phyloP scores from a whole-genome alignment of 1,140 invertebrate species.

The Trichonephila clavipes region DNA sequence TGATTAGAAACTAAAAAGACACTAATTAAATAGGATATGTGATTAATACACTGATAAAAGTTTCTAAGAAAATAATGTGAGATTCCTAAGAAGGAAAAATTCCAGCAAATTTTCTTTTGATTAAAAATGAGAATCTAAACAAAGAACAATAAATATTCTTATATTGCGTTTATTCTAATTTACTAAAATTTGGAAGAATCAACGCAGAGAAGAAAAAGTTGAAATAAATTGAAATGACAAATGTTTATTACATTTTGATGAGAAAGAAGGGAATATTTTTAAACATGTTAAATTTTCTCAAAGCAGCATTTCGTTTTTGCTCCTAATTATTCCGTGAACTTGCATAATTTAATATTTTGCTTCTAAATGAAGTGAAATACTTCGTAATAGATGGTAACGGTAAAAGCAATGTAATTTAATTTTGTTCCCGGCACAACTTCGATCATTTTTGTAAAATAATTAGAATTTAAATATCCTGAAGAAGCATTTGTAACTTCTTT shows the following conservation, averaged over 20 bases:
- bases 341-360: background rate
- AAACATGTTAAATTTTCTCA: background rate
- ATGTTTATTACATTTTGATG: slow-evolving; percentile 5
- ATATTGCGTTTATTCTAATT: background rate
- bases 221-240: background rate
- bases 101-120: no score
- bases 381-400: background rate
- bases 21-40: no score
- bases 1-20: no score
- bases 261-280: background rate
- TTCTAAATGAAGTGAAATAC: background rate
- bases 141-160: no score
- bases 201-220: background rate
- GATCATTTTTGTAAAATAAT: background rate
- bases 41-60: no score
- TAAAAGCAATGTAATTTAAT: background rate
- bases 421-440: background rate
- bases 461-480: background rate
- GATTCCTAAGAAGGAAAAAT: no score
- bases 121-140: no score
- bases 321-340: background rate
- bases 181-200: background rate
- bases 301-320: background rate
- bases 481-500: background rate
- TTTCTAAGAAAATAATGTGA: no score